phyloP scores from a whole-genome alignment of 1,140 invertebrate genomes.

The Steinernema feltiae region DNA sequence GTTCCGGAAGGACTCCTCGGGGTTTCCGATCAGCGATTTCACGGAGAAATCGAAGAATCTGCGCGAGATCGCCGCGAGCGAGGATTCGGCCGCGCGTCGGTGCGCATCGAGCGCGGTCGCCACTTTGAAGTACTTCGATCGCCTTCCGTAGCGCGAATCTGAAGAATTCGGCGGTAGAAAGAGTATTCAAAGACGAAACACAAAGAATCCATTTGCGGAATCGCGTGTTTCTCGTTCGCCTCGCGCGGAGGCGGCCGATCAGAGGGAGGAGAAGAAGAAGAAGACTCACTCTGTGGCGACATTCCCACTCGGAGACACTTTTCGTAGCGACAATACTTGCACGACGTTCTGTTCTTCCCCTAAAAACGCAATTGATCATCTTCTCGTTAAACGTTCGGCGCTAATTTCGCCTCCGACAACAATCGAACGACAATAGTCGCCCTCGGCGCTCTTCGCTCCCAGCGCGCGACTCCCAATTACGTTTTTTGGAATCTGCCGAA shows the following conservation, averaged over 20 bases:
- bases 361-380: slow-evolving; percentile 2
- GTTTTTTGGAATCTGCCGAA: neutral
- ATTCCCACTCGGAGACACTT: slow-evolving; percentile 11
- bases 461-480: neutral
- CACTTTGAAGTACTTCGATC: slow-evolving; percentile 35
- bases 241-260: too few species aligned
- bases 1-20: neutral
- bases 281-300: slow-evolving; percentile 7
- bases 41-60: neutral
- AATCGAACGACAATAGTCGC: neutral
- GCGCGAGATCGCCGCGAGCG: neutral
- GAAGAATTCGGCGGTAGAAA: neutral
- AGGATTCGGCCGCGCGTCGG: neutral
- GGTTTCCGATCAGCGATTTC: neutral
- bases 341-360: slow-evolving; percentile 13
- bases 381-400: slow-evolving; percentile 5
- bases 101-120: slow-evolving; percentile 13
- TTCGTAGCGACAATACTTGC: slow-evolving; percentile 11
- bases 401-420: neutral
- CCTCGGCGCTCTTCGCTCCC: neutral
- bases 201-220: too few species aligned
- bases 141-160: slow-evolving; percentile 32
- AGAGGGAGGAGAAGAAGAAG: too few species aligned
- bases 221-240: too few species aligned
- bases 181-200: neutral